Percentiles rank a stretch among this genome's conserved stretches.
Evolutionary conservation across 1,140 invertebrate genomes (phyloP).

Genomic region (Drosophila sp.): DNA sequence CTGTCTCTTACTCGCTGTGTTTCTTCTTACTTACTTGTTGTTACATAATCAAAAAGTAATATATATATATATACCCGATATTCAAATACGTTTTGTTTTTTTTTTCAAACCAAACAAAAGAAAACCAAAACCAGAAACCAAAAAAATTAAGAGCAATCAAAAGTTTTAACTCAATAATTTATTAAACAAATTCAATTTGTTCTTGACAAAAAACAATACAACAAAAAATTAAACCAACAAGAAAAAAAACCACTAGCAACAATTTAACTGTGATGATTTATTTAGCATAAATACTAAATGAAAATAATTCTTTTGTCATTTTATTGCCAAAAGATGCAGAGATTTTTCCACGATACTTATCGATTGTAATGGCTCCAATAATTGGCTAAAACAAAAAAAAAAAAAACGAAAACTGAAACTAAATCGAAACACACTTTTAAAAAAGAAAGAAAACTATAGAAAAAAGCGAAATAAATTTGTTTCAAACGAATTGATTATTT

Average conservation of each 20-base stretch:
- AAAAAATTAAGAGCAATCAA: conserved; percentile 37
- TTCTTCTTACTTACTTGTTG: conserved; percentile 48
- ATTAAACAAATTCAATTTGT: conserved; percentile 45
- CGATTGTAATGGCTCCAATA: conserved; percentile 83
- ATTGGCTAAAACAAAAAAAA: conserved; percentile 70
- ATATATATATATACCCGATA: conserved; percentile 53
- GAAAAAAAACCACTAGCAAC: conserved; percentile 25
- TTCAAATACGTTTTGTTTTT: conserved; percentile 17
- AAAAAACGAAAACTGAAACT: conserved; percentile 36
- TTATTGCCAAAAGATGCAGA: conserved; percentile 83
- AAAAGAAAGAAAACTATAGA: conserved; percentile 56
- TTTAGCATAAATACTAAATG: conserved; percentile 68
- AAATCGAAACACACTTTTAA: conserved; percentile 38
- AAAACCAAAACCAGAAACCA: conserved; percentile 58
- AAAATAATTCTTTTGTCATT: conserved; percentile 83
- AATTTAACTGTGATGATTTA: conserved; percentile 71
- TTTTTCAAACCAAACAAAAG: conserved; percentile 50
- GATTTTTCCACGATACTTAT: conserved; percentile 83
- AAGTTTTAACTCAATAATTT: conserved; percentile 23
- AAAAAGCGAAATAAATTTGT: conserved; percentile 72
- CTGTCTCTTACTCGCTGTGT: conserved; percentile 35
- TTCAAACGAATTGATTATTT: conserved; percentile 63
- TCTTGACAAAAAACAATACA: conserved; percentile 46
- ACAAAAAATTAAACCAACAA: conserved; percentile 34
- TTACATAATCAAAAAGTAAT: conserved; percentile 82